Evolutionary conservation across 2,113 vertebrate species (phyloP).

Genomic region (Trogon surrucura): DNA sequence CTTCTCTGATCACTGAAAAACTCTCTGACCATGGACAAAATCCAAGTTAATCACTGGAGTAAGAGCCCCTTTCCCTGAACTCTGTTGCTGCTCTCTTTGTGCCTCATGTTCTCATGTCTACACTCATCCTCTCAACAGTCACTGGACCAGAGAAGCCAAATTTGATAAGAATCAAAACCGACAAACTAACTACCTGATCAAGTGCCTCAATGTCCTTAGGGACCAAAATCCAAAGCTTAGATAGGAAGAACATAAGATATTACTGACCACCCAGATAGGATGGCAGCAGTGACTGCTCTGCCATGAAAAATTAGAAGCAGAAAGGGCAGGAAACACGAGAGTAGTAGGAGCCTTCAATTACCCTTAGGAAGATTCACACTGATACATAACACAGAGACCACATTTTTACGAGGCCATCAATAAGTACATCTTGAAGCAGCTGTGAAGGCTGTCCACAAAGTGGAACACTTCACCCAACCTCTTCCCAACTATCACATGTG

Average conservation of each 20-base stretch:
- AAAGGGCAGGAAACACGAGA: neutral
- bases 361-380: neutral
- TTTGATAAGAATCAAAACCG: neutral
- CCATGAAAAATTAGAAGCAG: neutral
- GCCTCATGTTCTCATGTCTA: neutral
- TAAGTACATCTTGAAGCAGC: neutral
- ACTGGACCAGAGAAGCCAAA: neutral
- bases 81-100: neutral
- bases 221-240: neutral
- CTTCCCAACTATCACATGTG: neutral
- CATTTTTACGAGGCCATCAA: rapidly evolving
- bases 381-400: neutral
- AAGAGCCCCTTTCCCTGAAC: neutral
- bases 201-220: neutral
- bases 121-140: neutral
- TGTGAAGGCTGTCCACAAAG: neutral
- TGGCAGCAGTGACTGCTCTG: neutral
- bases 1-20: neutral
- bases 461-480: neutral
- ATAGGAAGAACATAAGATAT: neutral
- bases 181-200: neutral
- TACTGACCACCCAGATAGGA: neutral
- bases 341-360: neutral
- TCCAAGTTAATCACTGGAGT: neutral
- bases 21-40: neutral